These are phyloP conservation scores for Pristionchus maxplancki DNA, from an alignment of 2,888 invertebrate species.

Conservation along the genomic window DNA sequence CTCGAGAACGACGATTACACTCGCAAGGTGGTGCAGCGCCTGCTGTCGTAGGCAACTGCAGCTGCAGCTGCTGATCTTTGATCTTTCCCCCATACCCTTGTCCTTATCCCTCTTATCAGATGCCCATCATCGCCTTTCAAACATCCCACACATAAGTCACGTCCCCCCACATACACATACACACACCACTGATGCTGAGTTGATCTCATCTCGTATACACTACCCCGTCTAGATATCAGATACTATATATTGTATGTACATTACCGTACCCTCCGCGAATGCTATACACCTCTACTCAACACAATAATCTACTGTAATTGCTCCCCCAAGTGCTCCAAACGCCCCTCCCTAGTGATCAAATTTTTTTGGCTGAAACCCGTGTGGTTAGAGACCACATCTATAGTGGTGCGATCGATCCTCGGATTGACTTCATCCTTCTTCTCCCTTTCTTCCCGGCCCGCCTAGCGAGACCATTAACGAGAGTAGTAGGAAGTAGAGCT, in stretches of 20 bases:
- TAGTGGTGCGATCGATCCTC: not conserved
- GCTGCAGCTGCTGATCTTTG: not conserved
- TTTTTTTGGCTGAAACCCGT: not conserved
- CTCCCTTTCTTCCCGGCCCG: not conserved
- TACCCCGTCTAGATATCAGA: conserved; percentile 18
- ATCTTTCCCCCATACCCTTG: not conserved
- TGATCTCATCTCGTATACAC: conserved; percentile 14
- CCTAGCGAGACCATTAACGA: conserved; percentile 1
- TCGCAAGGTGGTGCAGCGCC: conserved; percentile 2
- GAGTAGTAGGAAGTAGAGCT: not conserved
- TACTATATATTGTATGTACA: conserved; percentile 27
- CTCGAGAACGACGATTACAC: conserved; percentile 51
- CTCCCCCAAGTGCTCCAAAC: conserved; percentile 40
- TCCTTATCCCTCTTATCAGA: not conserved
- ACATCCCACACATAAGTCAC: not conserved
- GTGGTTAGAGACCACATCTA: conserved; percentile 40
- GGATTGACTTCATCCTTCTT: not conserved
- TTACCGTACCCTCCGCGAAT: not conserved
- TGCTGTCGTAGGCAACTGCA: conserved; percentile 10
- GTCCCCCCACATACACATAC: not conserved
- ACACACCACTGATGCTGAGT: conserved; percentile 46
- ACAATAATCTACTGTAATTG: conserved; percentile 32
- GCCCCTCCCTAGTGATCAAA: conserved; percentile 32
- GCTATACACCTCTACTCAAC: not conserved
- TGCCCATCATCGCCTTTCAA: not conserved